Conservation (phyloP, 2,113 vertebrate genomes). For the Scytalopus superciliaris region DNA sequence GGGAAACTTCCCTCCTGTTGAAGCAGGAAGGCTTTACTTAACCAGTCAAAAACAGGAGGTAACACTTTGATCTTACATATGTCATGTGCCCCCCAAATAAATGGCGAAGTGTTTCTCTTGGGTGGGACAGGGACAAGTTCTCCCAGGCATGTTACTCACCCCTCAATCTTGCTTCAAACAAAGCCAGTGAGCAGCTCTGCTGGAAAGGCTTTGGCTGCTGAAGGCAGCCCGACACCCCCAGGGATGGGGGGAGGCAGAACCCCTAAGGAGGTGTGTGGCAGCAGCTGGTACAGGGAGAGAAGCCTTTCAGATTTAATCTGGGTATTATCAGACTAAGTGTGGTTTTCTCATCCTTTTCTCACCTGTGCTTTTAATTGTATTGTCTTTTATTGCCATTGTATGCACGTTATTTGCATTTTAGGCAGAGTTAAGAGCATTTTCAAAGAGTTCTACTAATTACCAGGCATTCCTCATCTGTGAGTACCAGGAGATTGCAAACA, state of each 20-base stretch:
- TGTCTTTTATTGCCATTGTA: background rate
- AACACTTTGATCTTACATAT: background rate
- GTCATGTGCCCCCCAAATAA: background rate
- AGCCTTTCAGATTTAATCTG: background rate
- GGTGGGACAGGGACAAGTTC: background rate
- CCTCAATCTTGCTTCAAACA: rapidly evolving
- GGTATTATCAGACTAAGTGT: background rate
- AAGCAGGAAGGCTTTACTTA: background rate
- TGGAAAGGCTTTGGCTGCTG: background rate
- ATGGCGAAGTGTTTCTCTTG: background rate
- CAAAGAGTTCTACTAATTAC: background rate
- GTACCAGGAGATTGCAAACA: background rate
- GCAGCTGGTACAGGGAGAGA: background rate
- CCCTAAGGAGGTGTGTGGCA: background rate
- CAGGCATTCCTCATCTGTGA: background rate
- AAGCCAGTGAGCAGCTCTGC: background rate
- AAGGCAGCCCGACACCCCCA: rapidly evolving
- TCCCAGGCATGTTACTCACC: background rate
- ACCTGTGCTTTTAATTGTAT: background rate
- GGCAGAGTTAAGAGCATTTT: background rate
- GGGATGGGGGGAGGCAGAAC: background rate
- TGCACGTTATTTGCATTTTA: background rate
- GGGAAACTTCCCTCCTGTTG: background rate
- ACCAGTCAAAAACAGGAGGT: background rate
- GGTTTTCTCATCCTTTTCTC: background rate